Evolutionary conservation across 2,797 vertebrate genomes (phyloP).

Genomic region (Spondyliosoma cantharus): DNA sequence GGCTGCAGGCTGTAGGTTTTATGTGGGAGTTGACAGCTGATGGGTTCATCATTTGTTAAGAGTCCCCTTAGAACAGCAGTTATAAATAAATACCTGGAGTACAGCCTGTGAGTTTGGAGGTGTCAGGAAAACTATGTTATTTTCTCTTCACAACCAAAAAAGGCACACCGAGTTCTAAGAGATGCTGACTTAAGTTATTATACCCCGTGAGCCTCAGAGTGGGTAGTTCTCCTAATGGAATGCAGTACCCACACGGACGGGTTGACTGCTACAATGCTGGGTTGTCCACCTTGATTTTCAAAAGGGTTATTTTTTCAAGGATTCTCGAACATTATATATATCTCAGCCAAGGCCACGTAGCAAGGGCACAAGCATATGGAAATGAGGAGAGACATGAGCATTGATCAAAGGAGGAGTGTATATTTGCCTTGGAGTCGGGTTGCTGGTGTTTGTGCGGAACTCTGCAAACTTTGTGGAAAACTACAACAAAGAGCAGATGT

Average conservation of each 20-base stretch:
- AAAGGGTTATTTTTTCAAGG: constrained; percentile 34
- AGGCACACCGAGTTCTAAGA: constrained; percentile 23
- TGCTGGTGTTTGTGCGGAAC: neutral
- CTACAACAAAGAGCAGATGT: neutral
- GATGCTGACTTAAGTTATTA: constrained; percentile 46
- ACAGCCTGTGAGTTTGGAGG: constrained; percentile 42
- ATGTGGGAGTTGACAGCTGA: constrained; percentile 66
- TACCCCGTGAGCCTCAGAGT: constrained; percentile 7
- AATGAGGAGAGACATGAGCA: neutral
- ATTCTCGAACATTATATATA: neutral
- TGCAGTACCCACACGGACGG: neutral
- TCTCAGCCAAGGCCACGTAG: neutral
- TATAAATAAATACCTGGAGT: constrained; percentile 65
- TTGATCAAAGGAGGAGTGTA: constrained; percentile 4
- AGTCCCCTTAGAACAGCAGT: constrained; percentile 40
- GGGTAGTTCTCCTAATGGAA: constrained; percentile 12
- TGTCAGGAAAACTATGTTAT: constrained; percentile 31
- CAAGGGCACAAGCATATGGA: constrained; percentile 1
- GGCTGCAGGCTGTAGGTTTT: constrained; percentile 50
- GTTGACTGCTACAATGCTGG: constrained; percentile 21
- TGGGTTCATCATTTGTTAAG: constrained; percentile 66
- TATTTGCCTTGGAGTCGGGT: neutral
- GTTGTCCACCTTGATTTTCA: constrained; percentile 38
- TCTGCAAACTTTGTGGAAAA: neutral
- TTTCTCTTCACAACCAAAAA: constrained; percentile 26